Base-by-base conservation (phyloP, 2,888 invertebrate species). In the Caenorhabditis panamensis region DNA sequence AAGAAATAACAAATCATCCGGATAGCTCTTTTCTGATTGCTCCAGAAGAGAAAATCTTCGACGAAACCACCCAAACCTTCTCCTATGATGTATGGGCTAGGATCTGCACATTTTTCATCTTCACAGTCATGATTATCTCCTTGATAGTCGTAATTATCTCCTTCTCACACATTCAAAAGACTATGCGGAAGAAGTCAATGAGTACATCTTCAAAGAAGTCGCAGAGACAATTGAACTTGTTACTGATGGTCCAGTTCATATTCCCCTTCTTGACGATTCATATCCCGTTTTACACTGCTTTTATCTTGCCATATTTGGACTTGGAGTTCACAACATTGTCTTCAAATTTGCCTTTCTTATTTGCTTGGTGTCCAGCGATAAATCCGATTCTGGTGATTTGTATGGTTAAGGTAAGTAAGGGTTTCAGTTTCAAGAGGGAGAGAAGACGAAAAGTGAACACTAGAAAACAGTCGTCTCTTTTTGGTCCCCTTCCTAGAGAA, bases 241-340 rank as follows among this genome's bases (percentile, higher is more conserved):
- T 75, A 20, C 26, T 75, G 13, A 47, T 75, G 67, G 61, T 75
- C 24, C 79, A 80, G 72, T 75, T 80, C 54, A 9, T 64, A 8
- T 63, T 80, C 18, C 73, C 79, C 9, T 62, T 80, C n/a, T 22
- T 80, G 41, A 75, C 68, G n/a, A 68, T 80, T 37, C 79, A 80
- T 36, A 71, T 75, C 11, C 79, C 79, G 4, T 75, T 80, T 51
- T 68, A 68, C 59, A 68, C 59, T 16, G 51, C 62, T 6, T 80
- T 75, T 28, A 28, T 61, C 18, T 44, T 66, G 0, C 79, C 79
- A 4, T 69, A 61, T 11, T n/a, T 75, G 18, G 73, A 69, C 28
- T 18, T 63, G 11, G 53, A 68, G 1, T 47, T 69, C 20, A 51
- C 31, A 22, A 24, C 37, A 9, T 24, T 69, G 11, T 64, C 73